Percentiles rank a stretch among this genome's conserved stretches.
Evolutionary conservation across 2,888 invertebrate species (phyloP).

Genomic region (Ariolimax columbianus): DNA sequence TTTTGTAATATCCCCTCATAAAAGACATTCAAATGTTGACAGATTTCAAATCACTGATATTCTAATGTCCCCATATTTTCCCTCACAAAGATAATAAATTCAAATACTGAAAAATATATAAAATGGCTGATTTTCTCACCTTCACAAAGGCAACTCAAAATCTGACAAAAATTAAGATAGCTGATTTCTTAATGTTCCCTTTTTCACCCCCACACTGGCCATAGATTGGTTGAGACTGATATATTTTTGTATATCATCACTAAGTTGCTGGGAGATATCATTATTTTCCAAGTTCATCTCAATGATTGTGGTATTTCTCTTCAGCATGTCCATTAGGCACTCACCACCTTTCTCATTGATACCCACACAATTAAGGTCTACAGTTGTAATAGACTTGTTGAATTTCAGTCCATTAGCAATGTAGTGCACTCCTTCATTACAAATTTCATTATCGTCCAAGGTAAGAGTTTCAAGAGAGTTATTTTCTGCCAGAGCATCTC

Average conservation of each 20-base stretch:
- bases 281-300: conserved; percentile 70
- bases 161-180: no score
- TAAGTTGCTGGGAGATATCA: conserved; percentile 61
- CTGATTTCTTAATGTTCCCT: background rate
- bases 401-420: conserved; percentile 64
- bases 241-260: conserved; percentile 65
- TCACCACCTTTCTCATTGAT: conserved; percentile 66
- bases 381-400: conserved; percentile 63
- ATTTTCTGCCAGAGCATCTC: conserved; percentile 67
- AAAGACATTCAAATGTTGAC: no score
- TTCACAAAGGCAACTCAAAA: no score
- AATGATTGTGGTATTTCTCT: conserved; percentile 65
- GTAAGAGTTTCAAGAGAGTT: conserved; percentile 61
- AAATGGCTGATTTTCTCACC: no score
- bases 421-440: conserved; percentile 66
- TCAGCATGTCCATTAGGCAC: conserved; percentile 65
- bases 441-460: conserved; percentile 70
- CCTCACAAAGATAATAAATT: no score
- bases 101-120: no score
- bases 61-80: no score
- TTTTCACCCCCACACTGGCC: background rate
- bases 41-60: background rate
- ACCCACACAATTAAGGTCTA: conserved; percentile 71
- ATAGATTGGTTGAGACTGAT: conserved; percentile 60
- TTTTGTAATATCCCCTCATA: no score